A percentile compares a stretch with the other conserved stretches of the same genome.
Conservation (phyloP, 2,797 vertebrate species). For the Distichodus sexfasciatus region DNA sequence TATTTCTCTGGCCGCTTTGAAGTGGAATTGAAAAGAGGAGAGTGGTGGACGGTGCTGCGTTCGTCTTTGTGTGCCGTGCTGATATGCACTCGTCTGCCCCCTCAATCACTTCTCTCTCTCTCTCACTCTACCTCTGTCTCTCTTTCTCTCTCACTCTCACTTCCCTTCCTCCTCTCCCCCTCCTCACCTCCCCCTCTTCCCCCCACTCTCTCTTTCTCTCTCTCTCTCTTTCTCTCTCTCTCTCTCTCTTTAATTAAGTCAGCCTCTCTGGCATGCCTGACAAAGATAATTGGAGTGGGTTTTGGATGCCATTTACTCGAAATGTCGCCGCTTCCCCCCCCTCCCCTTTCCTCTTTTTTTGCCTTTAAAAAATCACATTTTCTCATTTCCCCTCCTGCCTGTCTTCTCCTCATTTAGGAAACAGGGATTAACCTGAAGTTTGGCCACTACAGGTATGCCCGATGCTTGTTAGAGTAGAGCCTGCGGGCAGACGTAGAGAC, state of each 20-base stretch:
- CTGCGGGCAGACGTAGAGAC: not conserved
- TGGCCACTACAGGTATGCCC: constrained; percentile 48
- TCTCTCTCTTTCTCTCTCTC: constrained; percentile 64
- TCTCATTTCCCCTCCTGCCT: constrained; percentile 41
- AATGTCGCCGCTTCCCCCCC: constrained; percentile 75
- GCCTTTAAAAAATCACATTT: constrained; percentile 27
- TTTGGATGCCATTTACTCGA: constrained; percentile 83
- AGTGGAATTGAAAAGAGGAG: constrained; percentile 78
- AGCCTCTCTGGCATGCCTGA: constrained; percentile 80
- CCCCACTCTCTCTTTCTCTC: not conserved
- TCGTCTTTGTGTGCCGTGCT: constrained; percentile 78
- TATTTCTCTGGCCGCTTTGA: constrained; percentile 72
- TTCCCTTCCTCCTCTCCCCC: constrained; percentile 44
- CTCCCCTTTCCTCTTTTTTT: constrained; percentile 58
- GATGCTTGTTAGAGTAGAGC: not conserved
- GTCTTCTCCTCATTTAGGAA: constrained; percentile 71
- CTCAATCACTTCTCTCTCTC: constrained; percentile 68
- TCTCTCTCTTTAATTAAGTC: constrained; percentile 87
- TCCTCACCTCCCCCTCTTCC: constrained; percentile 74
- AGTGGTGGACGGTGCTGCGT: constrained; percentile 71
- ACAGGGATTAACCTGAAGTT: constrained; percentile 72
- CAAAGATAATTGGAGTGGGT: constrained; percentile 85
- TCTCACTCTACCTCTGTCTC: constrained; percentile 15
- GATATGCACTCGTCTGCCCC: constrained; percentile 77
- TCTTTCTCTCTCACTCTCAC: constrained; percentile 33